Base-by-base conservation (phyloP, 2,797 vertebrate genomes). In the Ctenopoma multispine region DNA sequence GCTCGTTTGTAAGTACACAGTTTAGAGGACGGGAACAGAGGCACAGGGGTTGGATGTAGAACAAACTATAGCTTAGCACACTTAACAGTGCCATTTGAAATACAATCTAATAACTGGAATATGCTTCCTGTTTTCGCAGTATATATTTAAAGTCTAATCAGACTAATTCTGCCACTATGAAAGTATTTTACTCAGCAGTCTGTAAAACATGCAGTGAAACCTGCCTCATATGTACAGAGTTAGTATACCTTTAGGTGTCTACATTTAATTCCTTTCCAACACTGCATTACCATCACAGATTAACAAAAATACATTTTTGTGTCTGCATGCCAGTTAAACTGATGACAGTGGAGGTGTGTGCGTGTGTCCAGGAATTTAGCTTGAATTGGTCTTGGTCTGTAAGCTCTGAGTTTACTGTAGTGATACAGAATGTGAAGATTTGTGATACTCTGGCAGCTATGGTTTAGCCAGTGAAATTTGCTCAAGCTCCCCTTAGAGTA, bases 1-100 rank as follows among this genome's bases (percentile, higher is more conserved):
- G 96, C 97, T 48, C 96, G 93, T 90, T 97, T 96, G 98, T 99
- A 94, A 99, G 98, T 98, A 82, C n/a, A 50, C 21, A 27, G 18
- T 38, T 58, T 10, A 49, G 21, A 44, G n/a, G 13, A 48, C 2
- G 7, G 40, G 17, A 36, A 15, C n/a, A 54, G n/a, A 50, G 17
- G 11, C n/a, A 14, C 5, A 23, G 36, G 17, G 11, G 55, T 41
- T 24, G 20, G 11, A 20, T 21, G 11, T 57, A 23, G 20, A 57
- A 14, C 14, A 41, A 17, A 27, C 46, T 27, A 5, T 18, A 17
- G 13, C 1, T 67, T 57, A 21, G 0, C 15, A 4, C 7, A 46
- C 10, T 34, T 53, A 7, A 49, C 0, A 7, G 38, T 24, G 1
- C 41, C 5, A 29, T 5, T 2, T 29, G 6, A 51, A 36, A 43